These are phyloP conservation scores for Chelmon rostratus DNA, from an alignment of 2,797 vertebrate genomes.

Conservation along the genomic window DNA sequence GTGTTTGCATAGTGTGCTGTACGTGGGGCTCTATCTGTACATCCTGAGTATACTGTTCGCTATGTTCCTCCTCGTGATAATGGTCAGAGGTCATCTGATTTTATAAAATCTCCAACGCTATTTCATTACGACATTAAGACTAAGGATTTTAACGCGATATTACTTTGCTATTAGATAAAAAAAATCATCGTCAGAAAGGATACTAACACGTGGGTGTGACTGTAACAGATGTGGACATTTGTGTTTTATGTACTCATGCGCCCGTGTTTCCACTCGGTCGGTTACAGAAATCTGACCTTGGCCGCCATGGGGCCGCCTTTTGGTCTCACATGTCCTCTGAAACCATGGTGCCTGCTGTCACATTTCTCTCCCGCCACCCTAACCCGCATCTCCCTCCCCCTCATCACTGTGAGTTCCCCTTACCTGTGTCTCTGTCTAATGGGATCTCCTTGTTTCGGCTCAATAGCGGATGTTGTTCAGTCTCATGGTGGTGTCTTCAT, in stretches of 20 bases:
- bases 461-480: conserved; percentile 97
- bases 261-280: conserved; percentile 31
- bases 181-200: conserved; percentile 12
- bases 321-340: conserved; percentile 66
- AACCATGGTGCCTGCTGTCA: conserved; percentile 62
- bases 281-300: conserved; percentile 60
- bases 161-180: neutral
- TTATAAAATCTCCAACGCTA: conserved; percentile 15
- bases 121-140: conserved; percentile 27
- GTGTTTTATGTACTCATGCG: conserved; percentile 63
- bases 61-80: conserved; percentile 39
- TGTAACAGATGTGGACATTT: conserved; percentile 33
- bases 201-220: conserved; percentile 31
- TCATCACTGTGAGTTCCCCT: conserved; percentile 67
- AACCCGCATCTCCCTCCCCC: conserved; percentile 24
- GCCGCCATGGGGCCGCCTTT: conserved; percentile 39
- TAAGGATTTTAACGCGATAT: conserved; percentile 3
- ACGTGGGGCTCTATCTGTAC: conserved; percentile 25
- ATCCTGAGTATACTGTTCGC: conserved; percentile 13
- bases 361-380: conserved; percentile 45
- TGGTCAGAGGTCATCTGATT: conserved; percentile 61
- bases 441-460: conserved; percentile 89
- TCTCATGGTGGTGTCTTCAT: conserved; percentile 95
- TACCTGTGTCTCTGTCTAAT: conserved; percentile 83
- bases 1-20: conserved; percentile 40